Evolutionary conservation across 2,888 invertebrate species (phyloP), one percentile per base, ranked within the genome.

Genomic region (Rotaria magnacalcarata): DNA sequence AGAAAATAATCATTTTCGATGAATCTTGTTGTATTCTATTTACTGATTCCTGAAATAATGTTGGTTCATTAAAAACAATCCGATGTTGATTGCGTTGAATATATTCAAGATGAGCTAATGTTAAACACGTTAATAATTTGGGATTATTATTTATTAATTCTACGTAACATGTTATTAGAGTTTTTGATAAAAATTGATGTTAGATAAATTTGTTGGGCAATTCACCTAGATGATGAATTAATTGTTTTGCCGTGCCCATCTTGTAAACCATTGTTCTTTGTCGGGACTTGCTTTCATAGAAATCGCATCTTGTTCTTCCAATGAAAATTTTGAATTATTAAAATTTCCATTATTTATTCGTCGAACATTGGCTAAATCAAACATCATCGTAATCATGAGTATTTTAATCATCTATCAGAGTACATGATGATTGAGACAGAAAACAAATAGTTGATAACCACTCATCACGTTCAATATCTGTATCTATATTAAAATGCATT

Each of bases 101-200:
- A n/a, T 60, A 60, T 60, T 60, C 58, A n/a, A 60, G 58, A 60
- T 60, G 58, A n/a, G 58, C 7, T 60, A 60, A 60, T 60, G n/a
- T 60, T n/a, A 8, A 60, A 10, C n/a, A 24, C 7, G 10, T n/a
- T 24, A 60, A n/a, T 60, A 60, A 60, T 10, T 11, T 1, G 2
- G 58, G 2, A 5, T 60, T 60, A n/a, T n/a, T 24, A n/a, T n/a
- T 24, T 2, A 8, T 60, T n/a, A 6, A 11, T 24, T n/a, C n/a
- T n/a, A n/a, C 58, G 27, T 60, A 8, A 60, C 58, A n/a, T 60
- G 58, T 60, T 2, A 60, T 60, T 2, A n/a, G 3, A 10, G n/a
- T 60, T n/a, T 60, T 60, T 11, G 58, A 27, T 60, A 60, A n/a
- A n/a, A 27, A 60, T 60, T 34, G 58, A 60, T n/a, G 58, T 60